Evolutionary conservation across 2,797 vertebrate genomes (phyloP).

Genomic region (Hybognathus amarus): DNA sequence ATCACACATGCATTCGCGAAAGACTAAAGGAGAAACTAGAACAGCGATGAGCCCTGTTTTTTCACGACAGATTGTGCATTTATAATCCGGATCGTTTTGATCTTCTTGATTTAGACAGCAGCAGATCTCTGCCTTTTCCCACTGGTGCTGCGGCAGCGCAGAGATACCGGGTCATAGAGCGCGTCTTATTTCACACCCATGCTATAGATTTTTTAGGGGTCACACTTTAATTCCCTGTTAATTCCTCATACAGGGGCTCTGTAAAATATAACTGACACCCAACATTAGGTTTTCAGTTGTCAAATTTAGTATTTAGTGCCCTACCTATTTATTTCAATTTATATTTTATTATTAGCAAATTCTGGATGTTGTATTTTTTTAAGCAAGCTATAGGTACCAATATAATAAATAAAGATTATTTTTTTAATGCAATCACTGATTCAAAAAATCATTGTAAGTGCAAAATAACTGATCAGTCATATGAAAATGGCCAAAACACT

Average conservation of each 20-base stretch:
- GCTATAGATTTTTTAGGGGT: background rate
- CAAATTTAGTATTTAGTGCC: background rate
- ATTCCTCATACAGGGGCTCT: background rate
- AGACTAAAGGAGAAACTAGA: slow-evolving; percentile 56
- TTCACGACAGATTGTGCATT: slow-evolving; percentile 75
- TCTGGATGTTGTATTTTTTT: background rate
- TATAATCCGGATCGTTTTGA: slow-evolving; percentile 81
- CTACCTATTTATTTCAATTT: background rate
- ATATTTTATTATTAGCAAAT: background rate
- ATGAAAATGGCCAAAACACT: background rate
- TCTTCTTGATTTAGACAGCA: slow-evolving; percentile 77
- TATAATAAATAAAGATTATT: background rate
- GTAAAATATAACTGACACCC: background rate
- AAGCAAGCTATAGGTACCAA: background rate
- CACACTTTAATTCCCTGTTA: background rate
- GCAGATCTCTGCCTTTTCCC: slow-evolving; percentile 78
- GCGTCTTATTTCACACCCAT: background rate
- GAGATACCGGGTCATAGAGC: slow-evolving; percentile 75
- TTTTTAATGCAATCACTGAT: background rate
- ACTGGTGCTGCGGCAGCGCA: slow-evolving; percentile 65
- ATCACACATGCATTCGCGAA: slow-evolving; percentile 37
- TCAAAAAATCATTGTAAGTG: background rate
- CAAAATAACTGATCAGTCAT: background rate
- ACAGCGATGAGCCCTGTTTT: slow-evolving; percentile 67
- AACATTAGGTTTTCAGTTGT: background rate